These are phyloP conservation scores for Isotomurus palustris DNA, from an alignment of 2,888 invertebrate genomes.

Conservation along the genomic window DNA sequence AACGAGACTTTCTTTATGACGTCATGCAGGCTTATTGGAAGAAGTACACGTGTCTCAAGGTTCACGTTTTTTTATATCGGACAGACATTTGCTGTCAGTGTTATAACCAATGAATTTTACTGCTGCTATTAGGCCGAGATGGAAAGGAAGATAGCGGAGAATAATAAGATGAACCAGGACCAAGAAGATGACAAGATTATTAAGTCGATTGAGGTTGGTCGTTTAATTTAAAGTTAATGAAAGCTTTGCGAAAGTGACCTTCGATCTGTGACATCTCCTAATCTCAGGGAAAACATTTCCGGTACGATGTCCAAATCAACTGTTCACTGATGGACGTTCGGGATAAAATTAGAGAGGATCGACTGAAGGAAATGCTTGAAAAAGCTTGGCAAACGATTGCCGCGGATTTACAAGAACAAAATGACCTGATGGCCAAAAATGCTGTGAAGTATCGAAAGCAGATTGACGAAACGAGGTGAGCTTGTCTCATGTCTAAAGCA, in stretches of 20 bases:
- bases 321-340: slow-evolving; percentile 35
- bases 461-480: slow-evolving; percentile 28
- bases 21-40: slow-evolving; percentile 17
- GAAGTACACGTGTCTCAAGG: slow-evolving; percentile 24
- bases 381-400: slow-evolving; percentile 29
- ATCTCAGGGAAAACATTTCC: slow-evolving; percentile 39
- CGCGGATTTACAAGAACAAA: slow-evolving; percentile 25
- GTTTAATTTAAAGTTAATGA: not conserved
- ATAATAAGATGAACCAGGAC: slow-evolving; percentile 35
- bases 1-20: slow-evolving; percentile 40
- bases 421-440: slow-evolving; percentile 21
- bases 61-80: not conserved
- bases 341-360: slow-evolving; percentile 36
- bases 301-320: slow-evolving; percentile 36
- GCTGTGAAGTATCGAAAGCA: slow-evolving; percentile 23
- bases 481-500: not conserved
- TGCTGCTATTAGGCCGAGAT: slow-evolving; percentile 31
- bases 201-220: slow-evolving; percentile 34
- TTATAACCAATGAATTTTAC: not conserved
- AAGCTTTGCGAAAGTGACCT: not conserved
- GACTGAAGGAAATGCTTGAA: slow-evolving; percentile 34
- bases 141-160: slow-evolving; percentile 20
- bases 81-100: not conserved
- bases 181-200: slow-evolving; percentile 34
- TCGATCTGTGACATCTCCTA: not conserved